Evolutionary conservation across 2,797 vertebrate genomes (phyloP).

Genomic region (Rhinatrema bivittatum): DNA sequence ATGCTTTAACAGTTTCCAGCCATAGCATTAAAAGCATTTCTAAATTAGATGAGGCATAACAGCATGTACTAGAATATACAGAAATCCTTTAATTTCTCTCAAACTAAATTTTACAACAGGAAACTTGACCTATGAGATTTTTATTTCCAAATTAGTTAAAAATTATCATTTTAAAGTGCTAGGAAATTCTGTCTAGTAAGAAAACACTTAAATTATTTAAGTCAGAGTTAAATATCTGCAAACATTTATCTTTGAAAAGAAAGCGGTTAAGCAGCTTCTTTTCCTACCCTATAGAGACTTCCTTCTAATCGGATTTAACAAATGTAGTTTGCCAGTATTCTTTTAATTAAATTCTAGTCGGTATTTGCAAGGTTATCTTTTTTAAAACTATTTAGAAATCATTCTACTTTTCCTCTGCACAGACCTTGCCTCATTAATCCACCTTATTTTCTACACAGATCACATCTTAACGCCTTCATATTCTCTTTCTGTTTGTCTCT

Average conservation of each 20-base stretch:
- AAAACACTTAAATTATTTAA: too few relatives aligned
- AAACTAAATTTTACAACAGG: too few relatives aligned
- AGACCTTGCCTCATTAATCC: not conserved
- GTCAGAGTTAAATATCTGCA: too few relatives aligned
- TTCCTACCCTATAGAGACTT: constrained; percentile 35
- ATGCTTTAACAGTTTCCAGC: too few relatives aligned
- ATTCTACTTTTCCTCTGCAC: not conserved
- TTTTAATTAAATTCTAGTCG: constrained; percentile 34
- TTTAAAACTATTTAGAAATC: constrained; percentile 5
- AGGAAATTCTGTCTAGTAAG: too few relatives aligned
- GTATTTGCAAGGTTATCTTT: constrained; percentile 37
- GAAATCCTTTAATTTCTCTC: too few relatives aligned
- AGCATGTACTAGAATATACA: too few relatives aligned
- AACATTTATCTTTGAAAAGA: constrained; percentile 18
- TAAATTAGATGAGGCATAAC: too few relatives aligned
- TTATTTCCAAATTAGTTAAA: too few relatives aligned
- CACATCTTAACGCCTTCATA: not conserved
- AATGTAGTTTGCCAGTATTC: constrained; percentile 29
- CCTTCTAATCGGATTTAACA: constrained; percentile 42
- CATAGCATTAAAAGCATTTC: too few relatives aligned
- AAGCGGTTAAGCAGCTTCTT: constrained; percentile 11
- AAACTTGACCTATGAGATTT: too few relatives aligned
- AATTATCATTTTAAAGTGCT: too few relatives aligned
- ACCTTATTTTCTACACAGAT: not conserved
- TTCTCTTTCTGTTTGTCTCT: constrained; percentile 1